These are phyloP conservation scores for Tridacna gigas DNA, from an alignment of 2,888 invertebrate genomes.

Conservation along the genomic window DNA sequence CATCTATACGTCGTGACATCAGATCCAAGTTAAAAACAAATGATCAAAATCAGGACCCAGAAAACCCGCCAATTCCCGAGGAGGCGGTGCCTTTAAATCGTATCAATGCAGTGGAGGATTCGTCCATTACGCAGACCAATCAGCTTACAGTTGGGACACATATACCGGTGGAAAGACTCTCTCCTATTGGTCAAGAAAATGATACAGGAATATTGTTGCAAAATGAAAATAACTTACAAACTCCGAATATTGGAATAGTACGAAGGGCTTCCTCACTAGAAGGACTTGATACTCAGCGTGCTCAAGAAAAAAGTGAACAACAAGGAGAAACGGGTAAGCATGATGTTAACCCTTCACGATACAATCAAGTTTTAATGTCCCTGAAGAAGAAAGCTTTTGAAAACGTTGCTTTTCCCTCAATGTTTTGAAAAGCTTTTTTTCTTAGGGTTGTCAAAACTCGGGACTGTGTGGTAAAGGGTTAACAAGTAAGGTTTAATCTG, in stretches of 20 bases:
- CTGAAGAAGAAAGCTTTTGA: too few relatives aligned
- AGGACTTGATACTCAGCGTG: slow-evolving; percentile 62
- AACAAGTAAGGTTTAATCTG: too few relatives aligned
- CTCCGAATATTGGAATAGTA: slow-evolving; percentile 47
- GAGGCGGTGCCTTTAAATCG: slow-evolving; percentile 78
- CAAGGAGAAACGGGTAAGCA: slow-evolving; percentile 40
- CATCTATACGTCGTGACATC: slow-evolving; percentile 82
- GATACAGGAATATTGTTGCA: slow-evolving; percentile 47
- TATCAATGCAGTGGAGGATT: slow-evolving; percentile 63
- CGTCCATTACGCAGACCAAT: slow-evolving; percentile 56
- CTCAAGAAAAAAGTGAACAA: slow-evolving; percentile 46
- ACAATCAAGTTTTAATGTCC: too few relatives aligned
- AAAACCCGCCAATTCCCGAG: slow-evolving; percentile 75
- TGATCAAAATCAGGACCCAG: slow-evolving; percentile 71
- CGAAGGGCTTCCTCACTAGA: slow-evolving; percentile 72
- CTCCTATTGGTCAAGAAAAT: slow-evolving; percentile 51
- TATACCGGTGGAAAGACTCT: slow-evolving; percentile 36
- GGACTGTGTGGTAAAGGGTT: too few relatives aligned
- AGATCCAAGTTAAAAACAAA: slow-evolving; percentile 67
- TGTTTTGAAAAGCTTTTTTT: too few relatives aligned
- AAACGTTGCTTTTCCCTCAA: too few relatives aligned
- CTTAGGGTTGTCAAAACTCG: too few relatives aligned
- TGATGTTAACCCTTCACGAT: background rate
- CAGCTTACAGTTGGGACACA: slow-evolving; percentile 35
- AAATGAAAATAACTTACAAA: slow-evolving; percentile 56